These are phyloP conservation scores for Thecophora atra DNA, from an alignment of 2,888 invertebrate genomes.

Conservation along the genomic window DNA sequence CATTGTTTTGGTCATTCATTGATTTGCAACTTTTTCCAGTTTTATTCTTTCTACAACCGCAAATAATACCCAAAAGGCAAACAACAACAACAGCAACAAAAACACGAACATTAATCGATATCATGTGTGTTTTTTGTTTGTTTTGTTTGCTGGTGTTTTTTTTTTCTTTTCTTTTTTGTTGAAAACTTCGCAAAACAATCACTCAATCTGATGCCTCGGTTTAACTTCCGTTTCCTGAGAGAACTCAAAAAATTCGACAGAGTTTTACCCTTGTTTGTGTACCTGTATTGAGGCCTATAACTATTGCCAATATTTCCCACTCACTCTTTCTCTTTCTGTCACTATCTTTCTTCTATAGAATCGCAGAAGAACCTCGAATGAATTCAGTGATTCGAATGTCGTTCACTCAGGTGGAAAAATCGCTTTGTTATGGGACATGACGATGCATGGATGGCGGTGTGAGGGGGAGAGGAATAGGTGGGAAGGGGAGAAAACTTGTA, in stretches of 20 bases:
- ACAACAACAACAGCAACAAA: background rate
- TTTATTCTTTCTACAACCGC: background rate
- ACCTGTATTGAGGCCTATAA: background rate
- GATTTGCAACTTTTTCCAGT: too few relatives aligned
- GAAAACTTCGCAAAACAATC: slow-evolving; percentile 29
- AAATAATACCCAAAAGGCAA: background rate
- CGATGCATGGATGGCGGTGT: background rate
- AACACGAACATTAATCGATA: background rate
- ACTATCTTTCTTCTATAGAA: background rate
- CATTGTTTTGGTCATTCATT: too few relatives aligned
- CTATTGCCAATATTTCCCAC: background rate
- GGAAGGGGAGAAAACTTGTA: background rate
- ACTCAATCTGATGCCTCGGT: slow-evolving; percentile 22
- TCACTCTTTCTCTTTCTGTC: background rate
- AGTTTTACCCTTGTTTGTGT: background rate
- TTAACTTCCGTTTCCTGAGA: background rate
- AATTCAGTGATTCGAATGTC: slow-evolving; percentile 44
- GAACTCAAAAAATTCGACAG: background rate
- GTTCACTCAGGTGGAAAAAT: slow-evolving; percentile 60
- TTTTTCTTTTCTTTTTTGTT: too few relatives aligned
- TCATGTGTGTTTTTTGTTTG: too few relatives aligned
- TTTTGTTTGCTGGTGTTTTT: too few relatives aligned
- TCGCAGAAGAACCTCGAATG: slow-evolving; percentile 39
- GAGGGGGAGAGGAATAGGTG: background rate
- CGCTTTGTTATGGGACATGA: slow-evolving; percentile 55